Percentiles rank a stretch among this genome's conserved stretches.
phyloP scores from a whole-genome alignment of 2,797 vertebrate genomes.

The Protosalanx chinensis region DNA sequence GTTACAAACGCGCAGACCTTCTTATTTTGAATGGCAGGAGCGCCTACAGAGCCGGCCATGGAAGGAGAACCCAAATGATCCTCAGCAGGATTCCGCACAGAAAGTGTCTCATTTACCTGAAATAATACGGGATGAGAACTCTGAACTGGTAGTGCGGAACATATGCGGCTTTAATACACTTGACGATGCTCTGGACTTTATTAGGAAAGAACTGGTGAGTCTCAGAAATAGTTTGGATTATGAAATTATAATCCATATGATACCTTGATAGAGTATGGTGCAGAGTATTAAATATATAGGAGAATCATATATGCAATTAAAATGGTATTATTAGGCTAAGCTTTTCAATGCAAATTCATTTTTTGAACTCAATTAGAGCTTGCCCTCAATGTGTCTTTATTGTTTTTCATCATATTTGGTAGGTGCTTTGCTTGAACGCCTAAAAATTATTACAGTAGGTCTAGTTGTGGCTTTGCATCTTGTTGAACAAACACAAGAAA shows the following conservation, averaged over 20 bases:
- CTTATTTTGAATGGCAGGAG: conserved; percentile 92
- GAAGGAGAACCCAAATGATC: conserved; percentile 41
- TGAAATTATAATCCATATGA: neutral
- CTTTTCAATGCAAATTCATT: neutral
- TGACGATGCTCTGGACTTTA: conserved; percentile 84
- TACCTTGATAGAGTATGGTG: neutral
- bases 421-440: conserved; percentile 20
- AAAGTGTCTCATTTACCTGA: conserved; percentile 28
- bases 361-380: neutral
- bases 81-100: conserved; percentile 19
- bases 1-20: conserved; percentile 87
- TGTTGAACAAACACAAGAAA: conserved; percentile 14
- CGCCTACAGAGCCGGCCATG: conserved; percentile 78
- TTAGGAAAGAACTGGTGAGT: conserved; percentile 89
- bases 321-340: neutral
- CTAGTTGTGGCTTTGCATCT: too few relatives aligned
- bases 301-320: neutral
- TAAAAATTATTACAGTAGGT: neutral
- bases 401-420: neutral
- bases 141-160: conserved; percentile 44
- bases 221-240: neutral
- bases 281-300: neutral
- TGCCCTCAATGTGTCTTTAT: neutral
- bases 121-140: conserved; percentile 34
- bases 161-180: conserved; percentile 85